A percentile compares a stretch with the other conserved stretches of the same genome.
Evolutionary conservation across 2,797 vertebrate species (phyloP).

Genomic region (Pelodytes ibericus): DNA sequence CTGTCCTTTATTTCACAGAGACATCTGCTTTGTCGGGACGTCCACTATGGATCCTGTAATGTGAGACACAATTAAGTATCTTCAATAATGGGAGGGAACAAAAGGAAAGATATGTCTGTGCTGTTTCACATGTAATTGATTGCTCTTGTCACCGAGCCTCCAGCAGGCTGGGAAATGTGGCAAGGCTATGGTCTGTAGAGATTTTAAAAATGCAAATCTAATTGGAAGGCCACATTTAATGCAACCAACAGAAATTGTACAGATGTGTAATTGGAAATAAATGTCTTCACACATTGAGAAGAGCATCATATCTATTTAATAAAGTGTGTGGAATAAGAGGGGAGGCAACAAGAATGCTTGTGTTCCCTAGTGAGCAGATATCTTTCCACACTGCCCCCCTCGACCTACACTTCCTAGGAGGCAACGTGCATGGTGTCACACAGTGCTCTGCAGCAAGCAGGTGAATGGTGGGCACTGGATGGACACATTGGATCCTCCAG

Average conservation of each 20-base stretch:
- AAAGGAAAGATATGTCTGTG: conserved; percentile 7
- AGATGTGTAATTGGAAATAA: conserved; percentile 20
- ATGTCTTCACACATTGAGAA: not conserved
- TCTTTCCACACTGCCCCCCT: too few relatives aligned
- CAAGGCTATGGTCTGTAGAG: conserved; percentile 18
- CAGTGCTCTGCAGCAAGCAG: too few relatives aligned
- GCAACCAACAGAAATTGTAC: conserved; percentile 16
- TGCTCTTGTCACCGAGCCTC: conserved; percentile 33
- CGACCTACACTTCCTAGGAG: too few relatives aligned
- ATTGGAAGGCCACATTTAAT: conserved; percentile 19
- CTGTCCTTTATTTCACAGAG: conserved; percentile 32
- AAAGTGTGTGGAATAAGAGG: too few relatives aligned
- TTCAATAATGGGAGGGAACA: conserved; percentile 19
- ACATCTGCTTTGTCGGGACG: conserved; percentile 38
- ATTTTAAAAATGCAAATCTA: conserved; percentile 28
- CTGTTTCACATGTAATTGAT: conserved; percentile 28
- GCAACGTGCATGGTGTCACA: too few relatives aligned
- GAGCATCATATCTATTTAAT: too few relatives aligned
- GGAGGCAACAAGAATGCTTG: too few relatives aligned
- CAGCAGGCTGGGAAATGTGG: conserved; percentile 35
- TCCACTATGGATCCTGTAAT: conserved; percentile 27
- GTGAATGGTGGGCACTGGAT: too few relatives aligned
- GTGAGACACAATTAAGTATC: conserved; percentile 26
- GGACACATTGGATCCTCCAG: too few relatives aligned
- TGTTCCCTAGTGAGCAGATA: too few relatives aligned